Evolutionary conservation across 2,113 vertebrate genomes (phyloP), one percentile per base, ranked within the genome.

Genomic region (Gadus macrocephalus): DNA sequence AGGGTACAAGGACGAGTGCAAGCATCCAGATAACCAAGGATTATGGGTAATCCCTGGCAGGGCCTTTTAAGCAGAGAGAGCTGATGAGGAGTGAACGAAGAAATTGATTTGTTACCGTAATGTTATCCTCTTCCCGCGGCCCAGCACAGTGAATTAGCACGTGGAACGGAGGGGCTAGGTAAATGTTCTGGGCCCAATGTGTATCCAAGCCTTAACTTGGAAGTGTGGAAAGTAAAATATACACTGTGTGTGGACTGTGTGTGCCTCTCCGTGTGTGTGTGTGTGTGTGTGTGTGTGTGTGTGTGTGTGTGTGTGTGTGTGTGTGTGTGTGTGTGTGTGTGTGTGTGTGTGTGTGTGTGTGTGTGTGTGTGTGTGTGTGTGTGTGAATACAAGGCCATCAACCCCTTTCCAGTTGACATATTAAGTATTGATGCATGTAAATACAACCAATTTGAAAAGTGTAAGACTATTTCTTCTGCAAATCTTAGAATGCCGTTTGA

Each of bases 21-120:
- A 64, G 68, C 60, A 65, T 70, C 69, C 59, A 66, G 69, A 78
- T 80, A 73, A 75, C 59, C 68, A 65, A 68, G 81, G 77, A 81
- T 84, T 79, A 76, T 61, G 61, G 62, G 67, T 85, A 81, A 84
- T 84, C 81, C 75, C 56, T 61, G 55, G 59, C 70, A 67, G 49
- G 22, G 67, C 28, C 64, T 82, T 78, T 71, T 75, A 66, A 62
- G 69, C 74, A 58, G 72, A 76, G 73, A 71, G 69, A 56, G 75
- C 68, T 74, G 75, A 77, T 58, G 42, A 53, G 28, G 68, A 75
- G 72, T 60, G 72, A 20, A 49, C 42, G 42, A 74, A 71, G 42
- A 66, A 83, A 83, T 79, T 72, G 72, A 83, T 85, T 80, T 75
- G 81, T 81, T 78, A 81, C 77, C 72, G 74, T 75, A 74, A 78